Conservation (phyloP, 2,113 vertebrate genomes). For the Podocnemis expansa region DNA sequence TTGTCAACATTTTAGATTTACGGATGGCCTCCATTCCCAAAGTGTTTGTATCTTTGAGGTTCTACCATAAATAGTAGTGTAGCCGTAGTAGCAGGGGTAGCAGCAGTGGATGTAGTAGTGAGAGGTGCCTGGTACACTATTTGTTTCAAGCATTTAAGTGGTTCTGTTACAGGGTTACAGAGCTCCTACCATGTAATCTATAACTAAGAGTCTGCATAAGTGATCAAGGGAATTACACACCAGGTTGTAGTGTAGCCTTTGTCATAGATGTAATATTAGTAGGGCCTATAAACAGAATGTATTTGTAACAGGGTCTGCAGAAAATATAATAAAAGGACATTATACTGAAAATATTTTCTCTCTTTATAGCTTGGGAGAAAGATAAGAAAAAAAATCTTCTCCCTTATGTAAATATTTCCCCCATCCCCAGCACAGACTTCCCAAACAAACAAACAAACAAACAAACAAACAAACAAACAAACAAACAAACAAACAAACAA, state of each 20-base stretch:
- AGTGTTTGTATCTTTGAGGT: too few relatives aligned
- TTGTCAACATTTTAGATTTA: too few relatives aligned
- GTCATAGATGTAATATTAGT: neutral
- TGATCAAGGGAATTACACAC: neutral
- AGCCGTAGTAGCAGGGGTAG: neutral
- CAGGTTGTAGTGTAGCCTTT: neutral
- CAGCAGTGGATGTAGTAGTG: neutral
- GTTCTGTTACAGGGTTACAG: neutral
- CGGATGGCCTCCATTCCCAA: too few relatives aligned
- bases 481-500: too few relatives aligned
- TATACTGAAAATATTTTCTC: neutral
- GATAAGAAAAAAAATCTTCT: neutral
- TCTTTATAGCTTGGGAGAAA: neutral
- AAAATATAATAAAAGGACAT: neutral
- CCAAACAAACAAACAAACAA: neutral
- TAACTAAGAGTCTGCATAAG: neutral
- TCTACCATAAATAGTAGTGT: neutral
- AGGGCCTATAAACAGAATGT: neutral
- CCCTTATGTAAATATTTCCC: neutral
- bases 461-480: too few relatives aligned
- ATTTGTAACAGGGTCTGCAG: accelerated
- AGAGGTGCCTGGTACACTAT: neutral
- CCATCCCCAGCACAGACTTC: accelerated
- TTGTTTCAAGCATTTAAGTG: neutral
- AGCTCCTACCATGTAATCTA: neutral